A percentile compares a stretch with the other conserved stretches of the same genome.
Evolutionary conservation across 2,888 invertebrate species (phyloP).

Genomic region (Aporophyla nigra): DNA sequence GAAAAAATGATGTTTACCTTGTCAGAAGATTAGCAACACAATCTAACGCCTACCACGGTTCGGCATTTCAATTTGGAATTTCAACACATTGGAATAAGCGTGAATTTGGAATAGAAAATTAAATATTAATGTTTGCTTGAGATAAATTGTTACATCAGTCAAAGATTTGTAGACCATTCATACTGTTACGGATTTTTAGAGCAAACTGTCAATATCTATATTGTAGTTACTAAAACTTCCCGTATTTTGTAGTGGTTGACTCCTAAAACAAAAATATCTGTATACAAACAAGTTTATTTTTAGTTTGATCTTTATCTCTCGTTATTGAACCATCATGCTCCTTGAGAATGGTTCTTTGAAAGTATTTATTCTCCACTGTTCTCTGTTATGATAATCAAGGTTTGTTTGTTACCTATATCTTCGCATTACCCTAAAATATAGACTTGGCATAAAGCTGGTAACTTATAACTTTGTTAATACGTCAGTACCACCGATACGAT

Average conservation of each 20-base stretch:
- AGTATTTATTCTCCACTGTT: neutral
- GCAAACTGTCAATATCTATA: constrained; percentile 31
- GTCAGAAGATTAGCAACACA: constrained; percentile 59
- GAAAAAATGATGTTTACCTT: constrained; percentile 58
- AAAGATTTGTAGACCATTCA: constrained; percentile 38
- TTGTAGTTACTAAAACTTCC: neutral
- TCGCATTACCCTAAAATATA: neutral
- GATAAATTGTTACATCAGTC: constrained; percentile 43
- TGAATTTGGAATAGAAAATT: constrained; percentile 19
- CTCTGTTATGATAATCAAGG: neutral
- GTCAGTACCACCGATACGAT: constrained; percentile 6
- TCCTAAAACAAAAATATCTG: constrained; percentile 3
- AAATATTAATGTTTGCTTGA: constrained; percentile 27
- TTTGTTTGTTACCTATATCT: neutral
- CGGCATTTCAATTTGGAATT: constrained; percentile 21
- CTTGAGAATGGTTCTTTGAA: neutral
- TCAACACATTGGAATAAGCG: constrained; percentile 19
- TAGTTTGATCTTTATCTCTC: neutral
- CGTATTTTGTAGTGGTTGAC: constrained; percentile 5
- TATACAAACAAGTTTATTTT: neutral
- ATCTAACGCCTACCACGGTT: constrained; percentile 41
- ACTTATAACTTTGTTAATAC: neutral
- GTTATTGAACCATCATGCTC: neutral
- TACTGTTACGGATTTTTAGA: constrained; percentile 28
- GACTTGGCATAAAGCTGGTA: neutral